Evolutionary conservation across 2,113 vertebrate genomes (phyloP).

Genomic region (Thryonomys swinderianus): DNA sequence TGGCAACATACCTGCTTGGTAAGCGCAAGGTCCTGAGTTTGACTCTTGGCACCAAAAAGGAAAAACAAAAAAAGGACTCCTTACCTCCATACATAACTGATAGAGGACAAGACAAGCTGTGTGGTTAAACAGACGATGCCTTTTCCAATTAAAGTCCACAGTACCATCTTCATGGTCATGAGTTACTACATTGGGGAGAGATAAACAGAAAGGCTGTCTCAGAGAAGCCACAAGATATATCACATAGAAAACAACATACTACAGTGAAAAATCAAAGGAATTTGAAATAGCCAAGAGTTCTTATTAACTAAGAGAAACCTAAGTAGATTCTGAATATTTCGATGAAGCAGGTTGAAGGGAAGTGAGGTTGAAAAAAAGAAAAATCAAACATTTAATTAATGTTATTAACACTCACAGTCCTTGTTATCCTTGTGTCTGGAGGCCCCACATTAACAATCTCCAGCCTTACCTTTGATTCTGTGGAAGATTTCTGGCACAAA

Average conservation of each 20-base stretch:
- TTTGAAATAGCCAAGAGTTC: rapidly evolving
- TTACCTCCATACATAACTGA: conserved; percentile 98
- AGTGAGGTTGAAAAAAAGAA: neutral
- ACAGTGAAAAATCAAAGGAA: neutral
- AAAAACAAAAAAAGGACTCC: conserved; percentile 3
- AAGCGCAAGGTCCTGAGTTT: too few relatives aligned
- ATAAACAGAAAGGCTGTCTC: conserved; percentile 43
- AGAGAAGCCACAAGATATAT: neutral
- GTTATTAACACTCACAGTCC: rapidly evolving
- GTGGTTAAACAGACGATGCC: conserved; percentile 97
- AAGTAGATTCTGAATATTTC: neutral
- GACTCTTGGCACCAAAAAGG: too few relatives aligned
- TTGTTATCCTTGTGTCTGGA: rapidly evolving
- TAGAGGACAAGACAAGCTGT: conserved; percentile 97
- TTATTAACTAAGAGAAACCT: neutral
- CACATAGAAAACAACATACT: neutral
- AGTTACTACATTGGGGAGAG: conserved; percentile 88
- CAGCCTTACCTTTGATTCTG: conserved; percentile 94
- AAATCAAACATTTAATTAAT: neutral
- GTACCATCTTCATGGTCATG: conserved; percentile 91
- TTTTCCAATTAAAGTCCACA: conserved; percentile 96
- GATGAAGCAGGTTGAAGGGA: neutral
- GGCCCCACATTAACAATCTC: neutral
- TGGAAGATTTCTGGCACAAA: conserved; percentile 97
- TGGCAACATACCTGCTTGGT: too few relatives aligned